Evolutionary conservation across 2,113 vertebrate genomes (phyloP), one percentile per base, ranked within the genome.

Genomic region (Pardalotus punctatus): DNA sequence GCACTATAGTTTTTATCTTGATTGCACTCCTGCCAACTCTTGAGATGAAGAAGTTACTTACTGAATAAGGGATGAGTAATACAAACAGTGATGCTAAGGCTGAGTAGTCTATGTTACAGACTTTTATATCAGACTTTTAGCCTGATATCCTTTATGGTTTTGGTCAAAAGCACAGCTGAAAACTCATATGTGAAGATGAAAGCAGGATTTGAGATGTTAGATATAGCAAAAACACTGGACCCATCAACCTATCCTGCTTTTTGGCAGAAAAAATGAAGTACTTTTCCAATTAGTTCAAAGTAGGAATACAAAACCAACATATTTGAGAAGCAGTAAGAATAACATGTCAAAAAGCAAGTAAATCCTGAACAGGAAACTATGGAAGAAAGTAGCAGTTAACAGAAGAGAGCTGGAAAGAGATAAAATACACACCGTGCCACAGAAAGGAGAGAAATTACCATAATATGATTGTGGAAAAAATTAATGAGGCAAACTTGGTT

Each of bases 341-440:
- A 81, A 64, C 2, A 45, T 7, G 7, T 60, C 31, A 51, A 54
- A 78, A 91, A 61, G 10, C 17, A 57, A 70, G 11, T 47, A 38
- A 67, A 56, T 36, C 22, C 33, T 60, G 56, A 81, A 13, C 6
- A 69, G 13, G 12, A 66, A 73, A n/a, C 14, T 57, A 10, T 74
- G 21, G 29, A 78, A 66, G 58, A 81, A 81, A 50, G 29, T 13
- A 67, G 12, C 9, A 40, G 25, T 74, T 87, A 36, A 36, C 13
- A n/a, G 56, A 71, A 71, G 15, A 87, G 27, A 64, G 8, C 1
- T 62, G 33, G n/a, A 82, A 58, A 85, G 35, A 54, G 25, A 64
- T 18, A 38, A 31, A 69, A 35, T 35, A 51, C 6, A 10, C 15
- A 40, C 2, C 0, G 0, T 53, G 36, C 14, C 36, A 40, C 10